Base-by-base conservation (phyloP, 2,797 vertebrate species). In the Clarias pachynema region DNA sequence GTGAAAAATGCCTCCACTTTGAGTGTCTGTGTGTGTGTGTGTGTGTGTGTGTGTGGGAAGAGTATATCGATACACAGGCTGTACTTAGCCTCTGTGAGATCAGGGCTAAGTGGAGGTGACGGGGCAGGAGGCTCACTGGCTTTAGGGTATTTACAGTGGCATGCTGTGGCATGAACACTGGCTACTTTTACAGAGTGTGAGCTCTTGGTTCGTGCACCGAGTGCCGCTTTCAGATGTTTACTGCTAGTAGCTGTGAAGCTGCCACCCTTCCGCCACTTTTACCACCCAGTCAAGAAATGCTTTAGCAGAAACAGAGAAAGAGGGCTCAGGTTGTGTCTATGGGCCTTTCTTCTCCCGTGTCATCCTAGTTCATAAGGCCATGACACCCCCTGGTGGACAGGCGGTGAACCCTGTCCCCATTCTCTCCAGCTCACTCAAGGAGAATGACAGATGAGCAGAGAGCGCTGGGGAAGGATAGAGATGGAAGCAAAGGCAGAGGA, bases 371-470 rank as follows among this genome's bases (percentile, higher is more conserved):
- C 91, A 91, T 87, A 90, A 88, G 89, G 89, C 85, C 90, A 90
- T 88, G 82, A 91, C 90, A 89, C 91, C 91, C 89, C 91, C 91
- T 92, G 89, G 89, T 92, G 90, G 91, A 88, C 86, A 88, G 68
- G 88, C 84, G 80, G 70, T 86, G 88, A 89, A 89, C 84, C 89
- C 86, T 89, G 86, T 82, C 81, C 85, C 83, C 78, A 84, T 89
- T 90, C 87, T 88, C 80, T 86, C 84, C 78, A 84, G 81, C 75
- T 78, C 80, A n/a, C 83, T 86, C 81, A 78, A 83, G 82, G 65
- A 84, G 83, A 87, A 79, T 81, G 86, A 88, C 84, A 86, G 84
- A 89, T 86, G 85, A 89, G 83, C 62, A 68, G 85, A 40, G 81
- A 80, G 78, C 14, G 34, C 65, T 29, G 63, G 74, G 26, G 81